Conservation (phyloP, 2,113 vertebrate species). For the Nothoprocta pentlandii region DNA sequence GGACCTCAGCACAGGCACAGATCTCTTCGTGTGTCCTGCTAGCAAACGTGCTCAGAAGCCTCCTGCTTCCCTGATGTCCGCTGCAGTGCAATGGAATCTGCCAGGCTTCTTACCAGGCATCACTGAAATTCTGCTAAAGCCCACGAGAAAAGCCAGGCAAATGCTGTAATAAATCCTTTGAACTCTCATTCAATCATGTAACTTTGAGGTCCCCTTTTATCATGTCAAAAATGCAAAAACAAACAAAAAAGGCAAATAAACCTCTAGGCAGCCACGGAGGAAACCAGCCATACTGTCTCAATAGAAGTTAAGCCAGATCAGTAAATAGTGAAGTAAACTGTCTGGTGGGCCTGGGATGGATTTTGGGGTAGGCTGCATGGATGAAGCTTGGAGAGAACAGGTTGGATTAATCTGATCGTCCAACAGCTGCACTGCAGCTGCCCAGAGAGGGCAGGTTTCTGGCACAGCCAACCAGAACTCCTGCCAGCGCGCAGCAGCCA, state of each 20-base stretch:
- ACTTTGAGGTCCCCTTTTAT: not conserved
- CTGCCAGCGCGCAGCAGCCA: constrained; percentile 38
- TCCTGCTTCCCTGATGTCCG: not conserved
- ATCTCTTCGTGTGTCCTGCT: not conserved
- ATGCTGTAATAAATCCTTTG: not conserved
- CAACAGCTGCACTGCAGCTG: constrained; percentile 49
- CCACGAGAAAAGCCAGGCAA: not conserved
- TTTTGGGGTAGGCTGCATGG: not conserved
- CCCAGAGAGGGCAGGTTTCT: constrained; percentile 46
- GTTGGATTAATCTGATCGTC: not conserved
- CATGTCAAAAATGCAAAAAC: not conserved
- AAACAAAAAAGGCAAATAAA: not conserved
- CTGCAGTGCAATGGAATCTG: not conserved
- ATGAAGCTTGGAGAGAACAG: not conserved
- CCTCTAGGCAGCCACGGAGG: not conserved
- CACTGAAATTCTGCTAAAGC: not conserved
- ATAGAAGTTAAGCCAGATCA: not conserved
- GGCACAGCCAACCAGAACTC: constrained; percentile 11
- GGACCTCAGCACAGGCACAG: not conserved
- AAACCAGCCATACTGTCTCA: not conserved
- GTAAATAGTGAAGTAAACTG: not conserved
- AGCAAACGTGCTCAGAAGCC: not conserved
- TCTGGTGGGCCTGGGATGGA: not conserved
- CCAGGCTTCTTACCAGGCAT: not conserved
- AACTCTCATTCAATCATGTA: not conserved